Conservation (phyloP, 2,888 invertebrate species). For the Silvanus unidentatus region DNA sequence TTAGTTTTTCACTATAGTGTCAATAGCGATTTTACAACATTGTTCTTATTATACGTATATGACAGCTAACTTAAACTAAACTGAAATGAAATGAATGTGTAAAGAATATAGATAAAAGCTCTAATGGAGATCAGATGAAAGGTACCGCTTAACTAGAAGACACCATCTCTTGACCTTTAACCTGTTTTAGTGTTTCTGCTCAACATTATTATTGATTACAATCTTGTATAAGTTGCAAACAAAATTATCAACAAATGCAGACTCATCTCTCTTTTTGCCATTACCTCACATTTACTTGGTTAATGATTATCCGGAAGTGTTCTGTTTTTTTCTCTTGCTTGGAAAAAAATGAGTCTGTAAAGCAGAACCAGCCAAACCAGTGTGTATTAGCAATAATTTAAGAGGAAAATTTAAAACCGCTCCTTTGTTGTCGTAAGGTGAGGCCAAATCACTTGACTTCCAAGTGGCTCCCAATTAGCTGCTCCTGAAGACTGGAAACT, state of each 20-base stretch:
- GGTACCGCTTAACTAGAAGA: constrained; percentile 24
- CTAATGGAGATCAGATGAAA: constrained; percentile 30
- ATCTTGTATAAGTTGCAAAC: constrained; percentile 21
- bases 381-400: no score
- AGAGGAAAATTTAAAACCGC: constrained; percentile 9
- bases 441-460: constrained; percentile 10
- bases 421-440: constrained; percentile 17
- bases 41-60: constrained; percentile 13
- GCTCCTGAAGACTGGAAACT: constrained; percentile 14
- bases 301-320: no score
- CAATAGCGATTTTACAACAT: constrained; percentile 14
- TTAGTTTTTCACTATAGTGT: constrained; percentile 14
- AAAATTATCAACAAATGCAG: no score
- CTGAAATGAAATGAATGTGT: constrained; percentile 11
- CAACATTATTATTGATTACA: constrained; percentile 28
- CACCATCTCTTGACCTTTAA: constrained; percentile 25
- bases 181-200: constrained; percentile 14
- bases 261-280: no score
- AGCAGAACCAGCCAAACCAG: no score
- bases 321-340: no score
- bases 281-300: no score
- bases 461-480: constrained; percentile 20
- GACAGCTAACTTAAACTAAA: constrained; percentile 4
- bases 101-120: constrained; percentile 24
- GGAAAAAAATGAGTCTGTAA: no score